phyloP scores from a whole-genome alignment of 2,888 invertebrate species.

The Tetragonula carbonaria region DNA sequence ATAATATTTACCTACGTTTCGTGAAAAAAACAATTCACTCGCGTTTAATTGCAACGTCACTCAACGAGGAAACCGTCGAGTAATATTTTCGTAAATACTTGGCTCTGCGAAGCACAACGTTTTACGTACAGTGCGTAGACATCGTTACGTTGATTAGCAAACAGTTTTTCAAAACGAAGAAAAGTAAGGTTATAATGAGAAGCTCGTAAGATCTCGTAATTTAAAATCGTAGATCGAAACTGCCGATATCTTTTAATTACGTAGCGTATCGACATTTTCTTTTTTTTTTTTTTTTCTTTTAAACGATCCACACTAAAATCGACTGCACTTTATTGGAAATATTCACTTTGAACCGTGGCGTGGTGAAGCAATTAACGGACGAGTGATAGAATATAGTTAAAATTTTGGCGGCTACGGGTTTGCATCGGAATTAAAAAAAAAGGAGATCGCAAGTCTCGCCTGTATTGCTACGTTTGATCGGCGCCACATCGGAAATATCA shows the following conservation, averaged over 20 bases:
- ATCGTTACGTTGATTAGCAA: not conserved
- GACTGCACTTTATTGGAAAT: conserved; percentile 64
- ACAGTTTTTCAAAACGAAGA: not conserved
- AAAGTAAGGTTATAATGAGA: not conserved
- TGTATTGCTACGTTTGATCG: conserved; percentile 58
- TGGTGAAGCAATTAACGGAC: conserved; percentile 60
- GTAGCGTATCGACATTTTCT: conserved; percentile 14
- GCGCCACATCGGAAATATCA: conserved; percentile 52
- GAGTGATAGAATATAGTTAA: conserved; percentile 58
- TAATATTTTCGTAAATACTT: conserved; percentile 46
- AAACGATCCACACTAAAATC: conserved; percentile 46
- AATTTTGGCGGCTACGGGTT: conserved; percentile 61
- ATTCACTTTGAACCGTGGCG: conserved; percentile 62
- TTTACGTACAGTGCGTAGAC: not conserved
- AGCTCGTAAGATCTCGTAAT: not conserved
- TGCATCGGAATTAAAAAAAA: conserved; percentile 40
- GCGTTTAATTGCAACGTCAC: conserved; percentile 47
- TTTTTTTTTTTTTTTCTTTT: conserved; percentile 47
- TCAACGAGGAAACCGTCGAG: conserved; percentile 18
- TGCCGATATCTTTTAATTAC: conserved; percentile 44
- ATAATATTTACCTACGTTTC: conserved; percentile 54
- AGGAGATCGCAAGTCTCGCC: conserved; percentile 42
- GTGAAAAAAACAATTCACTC: conserved; percentile 33
- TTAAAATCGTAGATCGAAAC: not conserved
- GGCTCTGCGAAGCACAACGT: not conserved